Percentiles rank a stretch among this genome's conserved stretches.
These are phyloP conservation scores for Heteromormyrus szaboi DNA, from an alignment of 2,797 vertebrate species.

Conservation along the genomic window DNA sequence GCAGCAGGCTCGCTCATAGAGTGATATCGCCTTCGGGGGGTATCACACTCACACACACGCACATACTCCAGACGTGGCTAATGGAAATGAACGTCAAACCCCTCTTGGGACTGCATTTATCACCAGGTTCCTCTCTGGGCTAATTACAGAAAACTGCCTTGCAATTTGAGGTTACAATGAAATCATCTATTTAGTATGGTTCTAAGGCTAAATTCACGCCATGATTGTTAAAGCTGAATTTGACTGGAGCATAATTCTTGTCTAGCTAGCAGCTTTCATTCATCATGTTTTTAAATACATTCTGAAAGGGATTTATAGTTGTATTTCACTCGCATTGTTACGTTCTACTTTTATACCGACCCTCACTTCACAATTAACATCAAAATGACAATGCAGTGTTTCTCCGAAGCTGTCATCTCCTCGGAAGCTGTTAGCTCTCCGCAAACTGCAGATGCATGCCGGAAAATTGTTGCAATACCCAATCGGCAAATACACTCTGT, in stretches of 20 bases:
- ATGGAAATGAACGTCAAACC: not conserved
- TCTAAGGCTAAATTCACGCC: not conserved
- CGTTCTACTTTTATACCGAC: not conserved
- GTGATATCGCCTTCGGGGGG: not conserved
- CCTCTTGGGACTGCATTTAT: slow-evolving; percentile 60
- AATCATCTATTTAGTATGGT: not conserved
- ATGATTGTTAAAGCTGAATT: not conserved
- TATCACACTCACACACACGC: not conserved
- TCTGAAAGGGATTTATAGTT: not conserved
- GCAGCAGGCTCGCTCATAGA: not conserved
- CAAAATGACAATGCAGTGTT: not conserved
- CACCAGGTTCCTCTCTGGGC: slow-evolving; percentile 69
- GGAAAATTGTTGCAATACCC: not conserved
- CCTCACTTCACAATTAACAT: not conserved
- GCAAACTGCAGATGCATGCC: not conserved
- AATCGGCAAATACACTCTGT: not conserved
- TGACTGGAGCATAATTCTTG: not conserved
- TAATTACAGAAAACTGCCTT: slow-evolving; percentile 74
- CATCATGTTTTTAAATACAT: not conserved
- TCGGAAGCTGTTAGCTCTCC: not conserved
- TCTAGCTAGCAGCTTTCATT: not conserved
- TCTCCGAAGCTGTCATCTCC: not conserved
- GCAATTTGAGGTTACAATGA: slow-evolving; percentile 64
- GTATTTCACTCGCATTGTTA: not conserved
- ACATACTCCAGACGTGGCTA: not conserved